Conservation (phyloP, 2,113 vertebrate genomes). For the Antennarius striatus region DNA sequence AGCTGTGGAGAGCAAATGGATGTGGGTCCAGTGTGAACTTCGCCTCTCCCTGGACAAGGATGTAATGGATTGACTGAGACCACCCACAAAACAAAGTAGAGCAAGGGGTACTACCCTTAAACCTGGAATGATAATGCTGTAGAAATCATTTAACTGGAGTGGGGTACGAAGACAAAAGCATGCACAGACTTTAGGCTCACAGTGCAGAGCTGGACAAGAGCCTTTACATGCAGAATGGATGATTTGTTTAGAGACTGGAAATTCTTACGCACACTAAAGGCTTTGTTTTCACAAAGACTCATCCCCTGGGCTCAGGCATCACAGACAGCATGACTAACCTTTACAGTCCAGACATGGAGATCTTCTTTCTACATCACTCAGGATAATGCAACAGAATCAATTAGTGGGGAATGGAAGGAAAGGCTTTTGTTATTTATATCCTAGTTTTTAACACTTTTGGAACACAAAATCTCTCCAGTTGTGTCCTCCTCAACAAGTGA, state of each 20-base stretch:
- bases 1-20: conserved; percentile 60
- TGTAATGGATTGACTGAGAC: conserved; percentile 69
- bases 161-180: conserved; percentile 25
- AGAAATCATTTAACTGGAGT: conserved; percentile 23
- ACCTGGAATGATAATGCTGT: conserved; percentile 34
- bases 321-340: conserved; percentile 55
- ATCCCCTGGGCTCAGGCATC: conserved; percentile 32
- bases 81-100: conserved; percentile 65
- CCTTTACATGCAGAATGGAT: conserved; percentile 20
- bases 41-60: conserved; percentile 58
- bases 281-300: conserved; percentile 52
- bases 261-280: conserved; percentile 41
- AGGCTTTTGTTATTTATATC: conserved; percentile 34
- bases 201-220: conserved; percentile 20
- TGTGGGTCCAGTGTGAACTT: conserved; percentile 68
- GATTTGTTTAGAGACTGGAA: conserved; percentile 41
- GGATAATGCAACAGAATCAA: conserved; percentile 50
- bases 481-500: conserved; percentile 20
- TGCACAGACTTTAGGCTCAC: conserved; percentile 42
- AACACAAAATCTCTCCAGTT: conserved; percentile 25
- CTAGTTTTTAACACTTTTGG: conserved; percentile 32
- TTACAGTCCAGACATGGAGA: conserved; percentile 42
- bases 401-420: conserved; percentile 55
- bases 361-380: conserved; percentile 38
- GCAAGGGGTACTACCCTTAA: conserved; percentile 45